Evolutionary conservation across 2,888 invertebrate genomes (phyloP), one percentile per base, ranked within the genome.

Genomic region (Anticlea derivata): DNA sequence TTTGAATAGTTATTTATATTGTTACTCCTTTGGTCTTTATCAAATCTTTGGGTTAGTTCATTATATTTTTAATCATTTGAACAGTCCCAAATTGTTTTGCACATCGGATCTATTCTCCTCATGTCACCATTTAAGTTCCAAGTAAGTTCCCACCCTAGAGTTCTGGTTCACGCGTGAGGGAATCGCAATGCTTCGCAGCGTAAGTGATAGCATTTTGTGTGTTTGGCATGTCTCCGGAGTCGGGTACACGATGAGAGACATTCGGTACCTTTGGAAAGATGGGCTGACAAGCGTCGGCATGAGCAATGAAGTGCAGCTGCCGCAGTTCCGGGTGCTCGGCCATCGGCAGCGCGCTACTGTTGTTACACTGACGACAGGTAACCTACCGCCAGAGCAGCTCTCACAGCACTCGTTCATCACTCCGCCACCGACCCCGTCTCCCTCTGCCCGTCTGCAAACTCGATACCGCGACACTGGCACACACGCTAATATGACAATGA

Each of bases 241-340:
- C 95, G 97, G 97, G 94, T 97, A 97, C 95, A 97, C 97, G 93
- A 97, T 97, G 96, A 95, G 95, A 94, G 97, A 97, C 94, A 97
- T 97, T 93, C 95, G 96, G 92, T 98, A 98, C 94, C 96, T 95
- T 93, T 98, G 98, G 98, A 95, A 95, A 93, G 94, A 96, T 92
- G 97, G 97, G 86, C 93, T 94, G 90, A 94, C 94, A 91, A 97
- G 97, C 92, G 97, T 98, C 92, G 97, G 97, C 92, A 97, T 98
- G 93, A 96, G 96, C 94, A 95, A 94, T 91, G 96, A 97, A 92
- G 97, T 98, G 92, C 96, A 97, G 93, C 95, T 98, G 89, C 98
- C 98, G 80, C 98, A 98, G 93, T 98, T 98, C 94, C 95, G 96
- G 91, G 97, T 98, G 87, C 95, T 98, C 92, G 98, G 98, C 88